These are phyloP conservation scores for Pseudorasbora parva DNA, from an alignment of 2,113 vertebrate genomes.

Conservation along the genomic window DNA sequence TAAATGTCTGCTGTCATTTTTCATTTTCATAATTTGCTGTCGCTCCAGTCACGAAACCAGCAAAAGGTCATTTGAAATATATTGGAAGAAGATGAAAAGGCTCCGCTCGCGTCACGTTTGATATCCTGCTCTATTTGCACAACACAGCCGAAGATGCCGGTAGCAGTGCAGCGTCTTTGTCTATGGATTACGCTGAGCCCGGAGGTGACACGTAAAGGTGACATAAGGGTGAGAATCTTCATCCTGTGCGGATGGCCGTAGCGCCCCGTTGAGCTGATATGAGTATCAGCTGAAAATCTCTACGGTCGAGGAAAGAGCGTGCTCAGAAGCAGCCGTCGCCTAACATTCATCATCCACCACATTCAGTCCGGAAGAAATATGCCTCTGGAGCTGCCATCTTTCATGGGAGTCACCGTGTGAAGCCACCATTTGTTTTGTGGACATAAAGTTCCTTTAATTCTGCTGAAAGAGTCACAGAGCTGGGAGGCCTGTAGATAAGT, in stretches of 20 bases:
- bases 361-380: conserved; percentile 76
- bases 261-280: conserved; percentile 63
- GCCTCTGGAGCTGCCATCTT: conserved; percentile 70
- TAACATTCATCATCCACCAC: conserved; percentile 75
- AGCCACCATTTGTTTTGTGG: conserved; percentile 71
- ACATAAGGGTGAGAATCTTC: conserved; percentile 69
- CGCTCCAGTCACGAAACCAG: conserved; percentile 16
- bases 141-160: conserved; percentile 13
- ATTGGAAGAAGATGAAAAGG: conserved; percentile 29
- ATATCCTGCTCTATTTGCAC: conserved; percentile 9
- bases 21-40: conserved; percentile 18
- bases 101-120: background rate
- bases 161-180: conserved; percentile 11
- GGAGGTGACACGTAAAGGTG: conserved; percentile 68
- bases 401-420: conserved; percentile 71
- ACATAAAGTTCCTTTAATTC: conserved; percentile 69
- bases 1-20: conserved; percentile 25
- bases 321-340: conserved; percentile 62
- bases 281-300: conserved; percentile 69
- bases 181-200: conserved; percentile 17
- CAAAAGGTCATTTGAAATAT: conserved; percentile 31
- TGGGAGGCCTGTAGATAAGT: conserved; percentile 51
- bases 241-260: conserved; percentile 61
- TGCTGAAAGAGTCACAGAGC: conserved; percentile 52
- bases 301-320: conserved; percentile 45